Conservation (phyloP, 2,113 vertebrate species). For the Gobio gobio region DNA sequence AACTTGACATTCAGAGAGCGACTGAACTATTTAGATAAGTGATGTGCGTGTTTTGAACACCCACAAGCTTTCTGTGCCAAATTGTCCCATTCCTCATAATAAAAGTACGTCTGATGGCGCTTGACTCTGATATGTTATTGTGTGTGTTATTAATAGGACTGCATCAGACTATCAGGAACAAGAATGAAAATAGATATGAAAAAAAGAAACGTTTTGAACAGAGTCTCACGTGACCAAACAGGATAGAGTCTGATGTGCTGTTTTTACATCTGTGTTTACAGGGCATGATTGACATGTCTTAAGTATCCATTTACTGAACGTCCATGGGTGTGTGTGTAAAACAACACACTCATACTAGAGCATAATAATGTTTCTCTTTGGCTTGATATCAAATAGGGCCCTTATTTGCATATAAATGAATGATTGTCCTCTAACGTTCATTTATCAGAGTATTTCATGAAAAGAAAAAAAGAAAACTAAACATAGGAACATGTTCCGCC, state of each 20-base stretch:
- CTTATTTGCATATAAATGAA: slow-evolving; percentile 55
- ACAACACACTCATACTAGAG: slow-evolving; percentile 14
- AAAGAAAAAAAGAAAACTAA: background rate
- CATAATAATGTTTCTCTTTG: slow-evolving; percentile 35
- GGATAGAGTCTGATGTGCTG: background rate
- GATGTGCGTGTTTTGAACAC: slow-evolving; percentile 67
- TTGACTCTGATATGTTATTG: slow-evolving; percentile 62
- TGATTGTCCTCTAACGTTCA: slow-evolving; percentile 23
- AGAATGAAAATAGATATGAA: slow-evolving; percentile 24
- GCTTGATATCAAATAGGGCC: slow-evolving; percentile 30
- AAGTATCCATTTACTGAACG: background rate
- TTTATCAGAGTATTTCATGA: slow-evolving; percentile 33
- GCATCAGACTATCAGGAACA: background rate
- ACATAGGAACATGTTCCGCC: background rate
- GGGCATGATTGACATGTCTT: background rate
- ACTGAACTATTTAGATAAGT: slow-evolving; percentile 70
- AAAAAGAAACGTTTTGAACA: background rate
- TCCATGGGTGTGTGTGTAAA: background rate
- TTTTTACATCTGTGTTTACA: background rate
- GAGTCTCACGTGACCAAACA: background rate
- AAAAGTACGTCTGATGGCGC: slow-evolving; percentile 61
- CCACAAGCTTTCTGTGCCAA: slow-evolving; percentile 62
- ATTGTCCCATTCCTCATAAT: slow-evolving; percentile 74
- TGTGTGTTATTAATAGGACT: slow-evolving; percentile 71
- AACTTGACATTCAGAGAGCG: slow-evolving; percentile 68